A percentile compares a stretch with the other conserved stretches of the same genome.
Conservation (phyloP, 2,113 vertebrate genomes). For the Aldabrachelys gigantea region DNA sequence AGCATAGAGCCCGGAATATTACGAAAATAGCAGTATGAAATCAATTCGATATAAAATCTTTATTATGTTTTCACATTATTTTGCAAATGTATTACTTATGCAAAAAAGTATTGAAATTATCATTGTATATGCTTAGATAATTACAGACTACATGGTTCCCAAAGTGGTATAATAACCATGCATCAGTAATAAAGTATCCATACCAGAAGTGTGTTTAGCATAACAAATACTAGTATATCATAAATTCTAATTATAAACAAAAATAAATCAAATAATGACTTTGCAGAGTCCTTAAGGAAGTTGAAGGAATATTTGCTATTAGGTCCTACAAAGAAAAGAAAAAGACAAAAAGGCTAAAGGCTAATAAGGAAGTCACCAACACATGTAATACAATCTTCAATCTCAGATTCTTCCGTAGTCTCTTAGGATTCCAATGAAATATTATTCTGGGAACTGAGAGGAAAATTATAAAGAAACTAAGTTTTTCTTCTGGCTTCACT, state of each 20-base stretch:
- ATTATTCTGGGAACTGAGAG: background rate
- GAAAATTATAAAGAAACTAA: background rate
- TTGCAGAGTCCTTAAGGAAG: background rate
- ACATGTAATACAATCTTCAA: background rate
- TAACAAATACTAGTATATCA: background rate
- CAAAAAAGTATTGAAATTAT: background rate
- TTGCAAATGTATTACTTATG: background rate
- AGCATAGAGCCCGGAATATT: background rate
- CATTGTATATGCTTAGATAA: background rate
- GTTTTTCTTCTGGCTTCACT: accelerated
- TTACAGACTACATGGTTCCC: background rate
- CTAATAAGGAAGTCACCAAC: background rate
- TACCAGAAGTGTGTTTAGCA: background rate
- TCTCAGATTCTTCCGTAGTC: background rate
- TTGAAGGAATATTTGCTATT: background rate
- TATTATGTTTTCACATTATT: background rate
- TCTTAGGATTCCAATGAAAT: background rate
- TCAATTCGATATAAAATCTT: constrained; percentile 41
- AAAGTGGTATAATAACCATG: background rate
- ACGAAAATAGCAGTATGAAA: constrained; percentile 2
- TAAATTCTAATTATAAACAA: background rate
- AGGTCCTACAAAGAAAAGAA: background rate
- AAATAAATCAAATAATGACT: background rate
- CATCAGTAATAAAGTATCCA: background rate
- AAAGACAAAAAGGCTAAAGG: background rate